Evolutionary conservation across 2,797 vertebrate genomes (phyloP).

Genomic region (Lepilemur septentrionalis): DNA sequence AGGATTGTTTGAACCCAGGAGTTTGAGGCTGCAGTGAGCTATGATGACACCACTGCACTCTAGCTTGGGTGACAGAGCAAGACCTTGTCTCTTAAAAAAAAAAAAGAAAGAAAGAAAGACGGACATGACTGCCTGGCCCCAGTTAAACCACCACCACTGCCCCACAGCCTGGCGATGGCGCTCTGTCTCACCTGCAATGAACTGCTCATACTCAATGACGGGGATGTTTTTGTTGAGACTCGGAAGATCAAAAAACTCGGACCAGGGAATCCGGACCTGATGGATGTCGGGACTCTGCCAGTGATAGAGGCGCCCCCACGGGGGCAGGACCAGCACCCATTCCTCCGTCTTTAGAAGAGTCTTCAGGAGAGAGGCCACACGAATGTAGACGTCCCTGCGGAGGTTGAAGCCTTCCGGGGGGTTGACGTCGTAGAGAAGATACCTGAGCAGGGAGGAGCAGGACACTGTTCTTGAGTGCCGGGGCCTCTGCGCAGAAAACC

Average conservation of each 20-base stretch:
- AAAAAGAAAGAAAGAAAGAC: neutral
- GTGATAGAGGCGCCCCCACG: constrained; percentile 97
- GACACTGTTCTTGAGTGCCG: rapidly evolving
- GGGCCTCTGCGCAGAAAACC: rapidly evolving
- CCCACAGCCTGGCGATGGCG: neutral
- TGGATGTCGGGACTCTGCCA: constrained; percentile 96
- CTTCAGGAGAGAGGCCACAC: constrained; percentile 94
- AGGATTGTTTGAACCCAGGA: neutral
- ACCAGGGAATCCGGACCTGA: constrained; percentile 94
- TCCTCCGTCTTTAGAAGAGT: constrained; percentile 89
- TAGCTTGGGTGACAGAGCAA: neutral
- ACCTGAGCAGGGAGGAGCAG: constrained; percentile 82
- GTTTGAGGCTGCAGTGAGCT: neutral
- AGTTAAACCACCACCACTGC: too few relatives aligned
- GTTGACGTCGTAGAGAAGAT: constrained; percentile 97
- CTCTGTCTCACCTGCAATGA: constrained; percentile 89
- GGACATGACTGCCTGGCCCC: neutral
- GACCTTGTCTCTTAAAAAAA: neutral
- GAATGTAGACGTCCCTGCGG: constrained; percentile 95
- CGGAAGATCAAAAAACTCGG: constrained; percentile 93
- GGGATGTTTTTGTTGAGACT: constrained; percentile 94
- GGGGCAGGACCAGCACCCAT: constrained; percentile 96
- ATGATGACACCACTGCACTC: neutral
- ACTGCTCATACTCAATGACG: constrained; percentile 96
- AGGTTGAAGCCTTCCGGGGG: constrained; percentile 98